Evolutionary conservation across 2,888 invertebrate genomes (phyloP).

Genomic region (Phorcus lineatus): DNA sequence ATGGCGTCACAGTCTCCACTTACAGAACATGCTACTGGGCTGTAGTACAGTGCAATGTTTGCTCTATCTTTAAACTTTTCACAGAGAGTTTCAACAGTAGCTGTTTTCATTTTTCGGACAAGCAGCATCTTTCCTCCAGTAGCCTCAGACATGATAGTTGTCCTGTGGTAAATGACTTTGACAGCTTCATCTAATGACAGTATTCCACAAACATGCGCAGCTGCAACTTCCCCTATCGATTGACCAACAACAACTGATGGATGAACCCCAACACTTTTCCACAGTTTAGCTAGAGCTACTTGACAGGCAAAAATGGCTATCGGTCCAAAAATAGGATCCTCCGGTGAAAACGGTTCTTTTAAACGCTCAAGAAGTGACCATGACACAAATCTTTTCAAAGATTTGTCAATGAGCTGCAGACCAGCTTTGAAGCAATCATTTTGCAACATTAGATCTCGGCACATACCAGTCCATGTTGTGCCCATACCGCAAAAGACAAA

Average conservation of each 20-base stretch:
- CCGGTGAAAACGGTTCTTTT: conserved; percentile 30
- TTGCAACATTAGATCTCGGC: conserved; percentile 46
- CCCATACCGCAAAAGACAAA: too few relatives aligned
- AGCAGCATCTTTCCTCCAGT: conserved; percentile 51
- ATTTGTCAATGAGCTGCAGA: conserved; percentile 45
- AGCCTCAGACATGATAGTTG: too few relatives aligned
- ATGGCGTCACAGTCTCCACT: conserved; percentile 45
- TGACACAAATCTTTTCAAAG: conserved; percentile 35
- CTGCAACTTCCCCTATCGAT: conserved; percentile 59
- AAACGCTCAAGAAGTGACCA: too few relatives aligned
- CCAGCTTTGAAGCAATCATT: conserved; percentile 43
- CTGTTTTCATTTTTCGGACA: too few relatives aligned
- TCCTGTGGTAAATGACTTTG: conserved; percentile 48
- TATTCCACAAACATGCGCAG: conserved; percentile 46
- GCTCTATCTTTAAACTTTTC: conserved; percentile 28
- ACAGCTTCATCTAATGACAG: conserved; percentile 48
- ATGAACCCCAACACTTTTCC: too few relatives aligned
- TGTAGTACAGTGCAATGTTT: too few relatives aligned
- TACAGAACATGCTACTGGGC: conserved; percentile 44
- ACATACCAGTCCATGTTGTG: too few relatives aligned
- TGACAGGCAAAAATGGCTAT: too few relatives aligned
- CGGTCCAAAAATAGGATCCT: conserved; percentile 46
- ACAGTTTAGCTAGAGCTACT: too few relatives aligned
- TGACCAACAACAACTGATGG: too few relatives aligned
- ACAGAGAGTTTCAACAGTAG: conserved; percentile 31